Evolutionary conservation across 2,797 vertebrate genomes (phyloP).

Genomic region (Ispidina lecontei): DNA sequence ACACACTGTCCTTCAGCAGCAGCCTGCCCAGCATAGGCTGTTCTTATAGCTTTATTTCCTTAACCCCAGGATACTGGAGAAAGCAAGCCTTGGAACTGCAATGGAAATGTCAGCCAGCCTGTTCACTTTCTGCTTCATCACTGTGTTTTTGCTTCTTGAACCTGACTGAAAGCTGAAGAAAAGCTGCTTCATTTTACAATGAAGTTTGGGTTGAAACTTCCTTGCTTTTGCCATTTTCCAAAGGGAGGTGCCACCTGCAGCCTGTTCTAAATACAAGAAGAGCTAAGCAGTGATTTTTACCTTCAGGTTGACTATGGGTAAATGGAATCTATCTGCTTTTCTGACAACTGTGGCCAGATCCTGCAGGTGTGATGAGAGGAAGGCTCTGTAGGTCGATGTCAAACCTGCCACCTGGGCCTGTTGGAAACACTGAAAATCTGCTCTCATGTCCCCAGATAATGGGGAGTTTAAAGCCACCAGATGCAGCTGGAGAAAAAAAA

Average conservation of each 20-base stretch:
- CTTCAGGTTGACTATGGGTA: constrained; percentile 94
- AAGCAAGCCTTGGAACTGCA: neutral
- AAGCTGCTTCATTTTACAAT: neutral
- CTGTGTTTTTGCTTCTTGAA: neutral
- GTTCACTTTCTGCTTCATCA: neutral
- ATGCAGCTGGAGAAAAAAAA: constrained; percentile 82
- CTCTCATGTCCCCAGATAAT: constrained; percentile 86
- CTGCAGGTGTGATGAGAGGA: constrained; percentile 92
- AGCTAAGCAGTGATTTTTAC: constrained; percentile 70
- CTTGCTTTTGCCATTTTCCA: neutral
- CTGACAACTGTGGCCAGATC: constrained; percentile 90
- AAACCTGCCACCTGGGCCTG: constrained; percentile 92
- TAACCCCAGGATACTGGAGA: neutral
- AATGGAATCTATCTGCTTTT: constrained; percentile 83
- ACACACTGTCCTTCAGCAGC: neutral
- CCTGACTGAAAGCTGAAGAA: neutral
- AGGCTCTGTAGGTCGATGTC: constrained; percentile 88
- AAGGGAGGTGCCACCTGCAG: neutral
- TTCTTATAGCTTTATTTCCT: neutral
- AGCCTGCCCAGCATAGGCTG: neutral
- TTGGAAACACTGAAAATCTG: constrained; percentile 89
- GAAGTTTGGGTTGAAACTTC: neutral
- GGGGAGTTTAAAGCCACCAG: constrained; percentile 92
- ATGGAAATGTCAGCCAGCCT: neutral
- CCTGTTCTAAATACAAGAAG: neutral